Conservation (phyloP, 2,113 vertebrate genomes). For the Cairina moschata region DNA sequence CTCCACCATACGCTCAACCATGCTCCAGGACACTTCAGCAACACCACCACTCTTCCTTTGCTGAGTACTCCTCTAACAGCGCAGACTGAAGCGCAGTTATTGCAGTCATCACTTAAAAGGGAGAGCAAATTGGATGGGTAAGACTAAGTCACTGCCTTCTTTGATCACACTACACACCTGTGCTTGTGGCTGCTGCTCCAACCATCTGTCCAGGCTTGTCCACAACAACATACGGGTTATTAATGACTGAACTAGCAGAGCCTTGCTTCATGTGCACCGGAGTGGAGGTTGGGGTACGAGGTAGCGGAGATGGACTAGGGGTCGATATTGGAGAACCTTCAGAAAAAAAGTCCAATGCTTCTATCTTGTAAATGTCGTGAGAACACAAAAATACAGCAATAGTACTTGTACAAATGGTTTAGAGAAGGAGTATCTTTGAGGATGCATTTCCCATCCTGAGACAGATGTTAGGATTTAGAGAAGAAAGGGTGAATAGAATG, state of each 20-base stretch:
- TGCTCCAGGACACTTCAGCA: neutral
- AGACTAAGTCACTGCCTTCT: constrained; percentile 18
- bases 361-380: constrained; percentile 40
- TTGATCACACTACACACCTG: constrained; percentile 69
- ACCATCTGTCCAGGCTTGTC: constrained; percentile 91
- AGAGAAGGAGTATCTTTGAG: neutral
- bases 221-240: constrained; percentile 88
- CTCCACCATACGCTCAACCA: neutral
- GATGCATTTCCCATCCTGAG: neutral
- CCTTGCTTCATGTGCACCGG: constrained; percentile 91
- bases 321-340: constrained; percentile 97
- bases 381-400: constrained; percentile 5
- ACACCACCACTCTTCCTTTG: neutral
- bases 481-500: neutral
- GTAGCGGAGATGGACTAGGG: constrained; percentile 94
- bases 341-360: constrained; percentile 65
- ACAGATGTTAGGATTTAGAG: neutral
- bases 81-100: neutral
- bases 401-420: neutral
- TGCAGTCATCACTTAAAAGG: neutral
- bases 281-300: constrained; percentile 90
- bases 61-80: accelerated
- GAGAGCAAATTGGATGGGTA: neutral
- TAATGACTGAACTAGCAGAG: constrained; percentile 81
- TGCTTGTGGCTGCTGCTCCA: constrained; percentile 78